Conservation (phyloP, 1,140 invertebrate species). For the Druon quercuslanigerum region DNA sequence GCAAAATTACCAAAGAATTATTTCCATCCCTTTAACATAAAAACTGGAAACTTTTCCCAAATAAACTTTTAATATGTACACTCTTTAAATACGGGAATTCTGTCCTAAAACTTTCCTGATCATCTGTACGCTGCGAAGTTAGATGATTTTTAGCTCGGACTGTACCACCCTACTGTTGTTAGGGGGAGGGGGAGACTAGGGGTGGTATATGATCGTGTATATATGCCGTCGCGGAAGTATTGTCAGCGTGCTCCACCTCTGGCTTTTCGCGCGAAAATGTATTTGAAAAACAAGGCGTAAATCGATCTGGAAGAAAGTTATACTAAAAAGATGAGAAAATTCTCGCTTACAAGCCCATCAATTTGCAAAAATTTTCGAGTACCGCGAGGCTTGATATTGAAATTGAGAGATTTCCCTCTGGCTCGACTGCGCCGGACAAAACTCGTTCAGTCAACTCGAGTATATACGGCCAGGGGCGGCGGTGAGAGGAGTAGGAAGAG, state of each 20-base stretch:
- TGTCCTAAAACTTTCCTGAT: constrained; percentile 38
- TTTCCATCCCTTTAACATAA: too few relatives aligned
- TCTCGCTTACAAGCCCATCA: constrained; percentile 58
- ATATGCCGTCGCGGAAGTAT: constrained; percentile 73
- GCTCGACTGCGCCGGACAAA: constrained; percentile 65
- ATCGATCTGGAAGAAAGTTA: constrained; percentile 45
- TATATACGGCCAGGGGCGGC: constrained; percentile 74
- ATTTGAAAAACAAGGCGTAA: constrained; percentile 32
- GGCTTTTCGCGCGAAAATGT: constrained; percentile 68
- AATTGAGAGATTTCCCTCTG: constrained; percentile 65
- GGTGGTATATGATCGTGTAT: constrained; percentile 77
- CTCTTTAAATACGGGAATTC: constrained; percentile 32
- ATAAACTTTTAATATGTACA: not conserved
- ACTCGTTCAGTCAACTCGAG: constrained; percentile 68
- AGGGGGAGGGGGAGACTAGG: constrained; percentile 73
- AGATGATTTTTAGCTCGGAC: constrained; percentile 65
- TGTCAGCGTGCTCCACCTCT: constrained; percentile 73
- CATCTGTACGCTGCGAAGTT: constrained; percentile 59
- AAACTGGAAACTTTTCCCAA: too few relatives aligned
- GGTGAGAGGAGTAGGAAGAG: constrained; percentile 58
- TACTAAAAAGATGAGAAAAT: constrained; percentile 67
- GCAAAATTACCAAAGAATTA: too few relatives aligned
- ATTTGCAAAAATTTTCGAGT: constrained; percentile 68
- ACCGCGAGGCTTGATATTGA: constrained; percentile 45
- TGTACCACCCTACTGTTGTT: constrained; percentile 75